Evolutionary conservation across 2,113 vertebrate genomes (phyloP).

Genomic region (Salvelinus alpinus): DNA sequence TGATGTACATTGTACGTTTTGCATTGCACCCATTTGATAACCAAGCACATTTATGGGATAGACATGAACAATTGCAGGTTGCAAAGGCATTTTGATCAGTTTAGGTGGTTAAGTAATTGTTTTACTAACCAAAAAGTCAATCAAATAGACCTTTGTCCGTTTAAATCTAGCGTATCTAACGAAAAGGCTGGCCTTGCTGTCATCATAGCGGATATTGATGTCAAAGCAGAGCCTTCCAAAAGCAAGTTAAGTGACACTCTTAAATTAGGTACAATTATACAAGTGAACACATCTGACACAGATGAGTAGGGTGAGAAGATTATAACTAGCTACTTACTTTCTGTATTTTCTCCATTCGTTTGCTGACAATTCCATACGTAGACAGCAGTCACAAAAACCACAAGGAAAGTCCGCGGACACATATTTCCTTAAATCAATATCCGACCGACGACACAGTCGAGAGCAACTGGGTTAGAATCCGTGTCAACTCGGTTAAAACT

Average conservation of each 20-base stretch:
- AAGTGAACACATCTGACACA: slow-evolving; percentile 8
- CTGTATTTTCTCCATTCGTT: slow-evolving; percentile 72
- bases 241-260: not conserved
- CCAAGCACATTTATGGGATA: too few relatives aligned
- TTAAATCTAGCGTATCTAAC: slow-evolving; percentile 30
- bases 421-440: slow-evolving; percentile 56
- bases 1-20: too few relatives aligned
- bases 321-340: slow-evolving; percentile 67
- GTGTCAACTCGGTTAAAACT: slow-evolving; percentile 18
- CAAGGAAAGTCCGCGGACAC: slow-evolving; percentile 65
- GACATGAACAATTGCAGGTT: not conserved
- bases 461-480: slow-evolving; percentile 41
- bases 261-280: not conserved
- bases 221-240: not conserved
- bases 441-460: slow-evolving; percentile 29
- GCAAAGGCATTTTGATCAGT: not conserved
- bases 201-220: not conserved
- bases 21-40: too few relatives aligned
- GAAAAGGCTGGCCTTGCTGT: not conserved
- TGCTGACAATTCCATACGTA: slow-evolving; percentile 67
- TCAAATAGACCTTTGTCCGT: slow-evolving; percentile 71
- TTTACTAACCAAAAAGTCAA: slow-evolving; percentile 32
- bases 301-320: not conserved
- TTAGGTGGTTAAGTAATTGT: too few relatives aligned
- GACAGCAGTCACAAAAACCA: slow-evolving; percentile 61